Base-by-base conservation (phyloP, 2,113 vertebrate species). In the Oceanodroma tethys region DNA sequence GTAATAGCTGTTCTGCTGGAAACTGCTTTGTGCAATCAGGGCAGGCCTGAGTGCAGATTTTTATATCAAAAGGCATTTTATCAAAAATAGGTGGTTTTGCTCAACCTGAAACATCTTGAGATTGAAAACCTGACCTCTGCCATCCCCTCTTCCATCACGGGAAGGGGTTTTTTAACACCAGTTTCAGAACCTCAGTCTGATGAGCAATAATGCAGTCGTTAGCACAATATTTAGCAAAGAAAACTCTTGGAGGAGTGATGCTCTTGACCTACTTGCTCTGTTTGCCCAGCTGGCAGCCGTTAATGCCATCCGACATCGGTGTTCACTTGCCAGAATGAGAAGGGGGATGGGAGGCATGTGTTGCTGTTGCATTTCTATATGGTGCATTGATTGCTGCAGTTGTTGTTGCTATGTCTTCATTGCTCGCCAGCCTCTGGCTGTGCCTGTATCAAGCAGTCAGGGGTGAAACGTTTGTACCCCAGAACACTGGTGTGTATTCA, bases 231-330 rank as follows among this genome's bases (percentile, higher is more conserved):
- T 86, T 66, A 93, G 63, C 67, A 70, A 78, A 71, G 58, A 58
- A 72, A 81, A 87, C 79, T 73, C 88, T 50, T 90, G 78, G 58
- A 93, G 71, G 73, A 96, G 65, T 43, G 88, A 72, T 93, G 90
- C 82, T 95, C 80, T 95, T 97, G 96, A 95, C 96, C 94, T 96
- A 60, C 94, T 93, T 96, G 95, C 89, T 85, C 38, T 21, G n/a
- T 4, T 1, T 93, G 83, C 92, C 92, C 88, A 94, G 89, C 89
- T 90, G 95, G 91, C 91, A 95, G 89, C 71, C 22, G 0, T 66
- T 87, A n/a, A 36, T 86, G 81, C 85, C 96, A 71, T 85, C 91
- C 50, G 2, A 58, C 18, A 3, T 38, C 0, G 0, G 45, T 32
- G 40, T 47, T 66, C 45, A 0, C 68, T 58, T 81, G 86, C 73